These are phyloP conservation scores for Budorcas taxicolor DNA, from an alignment of 2,113 vertebrate species.

Conservation along the genomic window DNA sequence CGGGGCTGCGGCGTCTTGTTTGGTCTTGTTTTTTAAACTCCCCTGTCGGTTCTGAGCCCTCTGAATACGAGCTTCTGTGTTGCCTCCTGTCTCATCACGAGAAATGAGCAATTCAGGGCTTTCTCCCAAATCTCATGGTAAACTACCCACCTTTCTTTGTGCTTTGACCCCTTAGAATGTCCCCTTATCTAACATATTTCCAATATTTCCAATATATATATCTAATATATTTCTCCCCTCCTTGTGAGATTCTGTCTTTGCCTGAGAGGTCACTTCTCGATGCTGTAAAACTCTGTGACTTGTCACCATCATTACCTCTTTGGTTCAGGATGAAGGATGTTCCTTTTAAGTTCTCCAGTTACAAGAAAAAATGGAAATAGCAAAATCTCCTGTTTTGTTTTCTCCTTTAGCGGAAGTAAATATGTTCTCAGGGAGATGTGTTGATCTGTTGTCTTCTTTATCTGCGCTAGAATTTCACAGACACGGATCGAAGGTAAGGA, in stretches of 20 bases:
- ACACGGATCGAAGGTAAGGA: background rate
- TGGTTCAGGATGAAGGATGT: background rate
- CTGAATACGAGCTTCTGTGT: background rate
- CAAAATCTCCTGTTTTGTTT: background rate
- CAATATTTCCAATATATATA: background rate
- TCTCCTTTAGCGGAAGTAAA: background rate
- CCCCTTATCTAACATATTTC: background rate
- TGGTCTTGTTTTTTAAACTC: too few species aligned
- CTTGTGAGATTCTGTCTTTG: background rate
- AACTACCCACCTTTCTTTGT: background rate
- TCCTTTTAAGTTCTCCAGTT: constrained; percentile 56
- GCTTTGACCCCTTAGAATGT: background rate
- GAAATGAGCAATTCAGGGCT: background rate
- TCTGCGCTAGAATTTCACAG: background rate
- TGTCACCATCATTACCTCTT: constrained; percentile 54
- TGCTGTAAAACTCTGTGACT: background rate
- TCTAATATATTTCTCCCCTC: background rate
- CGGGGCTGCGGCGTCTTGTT: too few species aligned
- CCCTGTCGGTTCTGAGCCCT: background rate
- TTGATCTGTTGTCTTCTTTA: background rate
- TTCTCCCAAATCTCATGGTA: background rate
- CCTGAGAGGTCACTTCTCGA: constrained; percentile 1
- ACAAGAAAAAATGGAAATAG: constrained; percentile 45
- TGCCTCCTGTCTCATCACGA: background rate
- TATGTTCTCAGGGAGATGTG: background rate